Base-by-base conservation (phyloP, 2,113 vertebrate species). In the Mixornis gularis region DNA sequence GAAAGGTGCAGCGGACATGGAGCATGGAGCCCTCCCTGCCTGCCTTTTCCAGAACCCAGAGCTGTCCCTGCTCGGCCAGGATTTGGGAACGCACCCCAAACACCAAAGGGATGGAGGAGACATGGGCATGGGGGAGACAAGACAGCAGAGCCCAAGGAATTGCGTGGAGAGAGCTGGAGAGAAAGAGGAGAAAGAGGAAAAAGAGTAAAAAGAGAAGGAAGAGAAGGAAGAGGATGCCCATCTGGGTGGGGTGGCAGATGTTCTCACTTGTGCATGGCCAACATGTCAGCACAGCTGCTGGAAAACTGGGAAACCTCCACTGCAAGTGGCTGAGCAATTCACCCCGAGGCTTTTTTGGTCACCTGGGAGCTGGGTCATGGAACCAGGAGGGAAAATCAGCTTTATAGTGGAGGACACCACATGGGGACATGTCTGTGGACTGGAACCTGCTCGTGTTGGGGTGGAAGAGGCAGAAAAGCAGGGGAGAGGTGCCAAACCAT, bases 361-460 rank as follows among this genome's bases (percentile, higher is more conserved):
- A 51, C 24, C 7, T 48, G 84, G 30, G 32, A 53, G n/a, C 38
- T 40, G 43, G 12, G 22, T 11, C 40, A 2, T 6, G 46, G 46
- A 84, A 41, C 25, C 22, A 17, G 65, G 36, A 66, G 48, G 27
- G 32, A 62, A 83, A 49, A 17, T 17, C 53, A 53, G 12, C 17
- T 79, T 29, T 40, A 6, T 1, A 19, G 26, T 1, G 29, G 30
- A 46, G 58, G 32, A 25, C 40, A 18, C 4, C 13, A 10, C 20
- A 2, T 0, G 8, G 77, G 44, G 41, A 22, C 48, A 7, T n/a
- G 5, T 13, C 36, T 73, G 30, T 3, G 1, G 32, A 1, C 6
- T 36, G 18, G 36, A 51, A 14, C 11, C 26, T 34, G 3, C 25
- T 65, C 1, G 0, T 25, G 12, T 9, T 63, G 41, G 56, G 27